Conservation (phyloP, 1,140 invertebrate genomes). For the Apocrypta bakeri region DNA sequence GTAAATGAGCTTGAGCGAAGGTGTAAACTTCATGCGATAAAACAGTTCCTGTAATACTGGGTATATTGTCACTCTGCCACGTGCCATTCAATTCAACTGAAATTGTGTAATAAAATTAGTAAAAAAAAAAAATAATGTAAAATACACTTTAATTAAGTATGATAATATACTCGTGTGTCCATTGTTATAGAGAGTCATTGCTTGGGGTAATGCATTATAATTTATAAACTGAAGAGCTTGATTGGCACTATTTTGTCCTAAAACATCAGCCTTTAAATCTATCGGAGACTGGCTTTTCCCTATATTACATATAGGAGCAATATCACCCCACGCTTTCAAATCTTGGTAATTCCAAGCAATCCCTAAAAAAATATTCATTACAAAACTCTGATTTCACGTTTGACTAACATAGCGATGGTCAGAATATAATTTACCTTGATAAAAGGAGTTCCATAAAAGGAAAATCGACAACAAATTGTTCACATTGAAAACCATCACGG, state of each 20-base stretch:
- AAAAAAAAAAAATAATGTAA: not conserved
- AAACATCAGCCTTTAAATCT: not conserved
- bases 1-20: not conserved
- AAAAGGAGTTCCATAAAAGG: not conserved
- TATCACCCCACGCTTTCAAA: not conserved
- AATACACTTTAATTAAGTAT: not conserved
- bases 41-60: not conserved
- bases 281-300: slow-evolving; percentile 20
- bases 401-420: too few relatives aligned
- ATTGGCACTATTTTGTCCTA: not conserved
- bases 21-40: not conserved
- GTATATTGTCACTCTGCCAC: not conserved
- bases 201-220: not conserved
- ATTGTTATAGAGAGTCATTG: not conserved
- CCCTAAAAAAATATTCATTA: slow-evolving; percentile 14
- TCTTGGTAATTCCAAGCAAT: slow-evolving; percentile 16
- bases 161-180: slow-evolving; percentile 7
- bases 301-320: not conserved
- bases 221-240: not conserved
- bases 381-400: not conserved
- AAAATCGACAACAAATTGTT: not conserved
- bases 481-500: not conserved
- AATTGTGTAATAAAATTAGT: not conserved
- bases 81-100: not conserved
- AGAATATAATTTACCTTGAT: not conserved